Evolutionary conservation across 2,113 vertebrate genomes (phyloP).

Genomic region (Hippocampus comes): DNA sequence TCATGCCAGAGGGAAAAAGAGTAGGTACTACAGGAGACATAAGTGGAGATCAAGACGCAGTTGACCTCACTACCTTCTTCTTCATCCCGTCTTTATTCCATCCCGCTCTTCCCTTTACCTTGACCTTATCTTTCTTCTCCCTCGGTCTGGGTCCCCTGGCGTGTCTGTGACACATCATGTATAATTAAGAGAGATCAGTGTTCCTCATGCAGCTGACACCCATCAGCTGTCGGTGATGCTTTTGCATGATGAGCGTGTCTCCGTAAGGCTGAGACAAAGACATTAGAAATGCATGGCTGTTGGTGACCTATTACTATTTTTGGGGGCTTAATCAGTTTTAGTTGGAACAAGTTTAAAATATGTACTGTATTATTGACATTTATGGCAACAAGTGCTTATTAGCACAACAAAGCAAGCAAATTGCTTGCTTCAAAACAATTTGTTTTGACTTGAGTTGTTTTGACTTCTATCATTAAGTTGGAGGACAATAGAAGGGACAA

Average conservation of each 20-base stretch:
- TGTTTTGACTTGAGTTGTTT: too few relatives aligned
- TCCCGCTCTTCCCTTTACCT: conserved; percentile 10
- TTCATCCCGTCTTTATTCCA: conserved; percentile 13
- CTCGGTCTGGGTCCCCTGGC: conserved; percentile 1
- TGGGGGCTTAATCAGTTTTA: too few relatives aligned
- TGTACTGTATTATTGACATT: too few relatives aligned
- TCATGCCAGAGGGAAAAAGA: conserved; percentile 21
- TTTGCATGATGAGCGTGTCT: conserved; percentile 15
- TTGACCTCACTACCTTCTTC: conserved; percentile 39
- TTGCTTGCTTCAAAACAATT: too few relatives aligned
- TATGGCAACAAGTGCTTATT: too few relatives aligned
- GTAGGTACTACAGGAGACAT: conserved; percentile 31
- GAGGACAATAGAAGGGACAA: too few relatives aligned
- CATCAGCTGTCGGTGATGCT: conserved; percentile 55
- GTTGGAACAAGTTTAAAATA: too few relatives aligned
- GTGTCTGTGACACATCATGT: conserved; percentile 63
- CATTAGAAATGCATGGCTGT: background rate
- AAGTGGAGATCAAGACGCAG: conserved; percentile 37
- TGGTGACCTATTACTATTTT: too few relatives aligned
- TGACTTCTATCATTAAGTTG: too few relatives aligned
- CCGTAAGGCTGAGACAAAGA: background rate
- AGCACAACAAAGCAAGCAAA: too few relatives aligned
- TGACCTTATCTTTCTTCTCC: conserved; percentile 13
- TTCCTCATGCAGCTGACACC: conserved; percentile 58
- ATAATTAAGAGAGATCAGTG: conserved; percentile 67